Conservation (phyloP, 2,113 vertebrate genomes). For the Catharus fuscescens region DNA sequence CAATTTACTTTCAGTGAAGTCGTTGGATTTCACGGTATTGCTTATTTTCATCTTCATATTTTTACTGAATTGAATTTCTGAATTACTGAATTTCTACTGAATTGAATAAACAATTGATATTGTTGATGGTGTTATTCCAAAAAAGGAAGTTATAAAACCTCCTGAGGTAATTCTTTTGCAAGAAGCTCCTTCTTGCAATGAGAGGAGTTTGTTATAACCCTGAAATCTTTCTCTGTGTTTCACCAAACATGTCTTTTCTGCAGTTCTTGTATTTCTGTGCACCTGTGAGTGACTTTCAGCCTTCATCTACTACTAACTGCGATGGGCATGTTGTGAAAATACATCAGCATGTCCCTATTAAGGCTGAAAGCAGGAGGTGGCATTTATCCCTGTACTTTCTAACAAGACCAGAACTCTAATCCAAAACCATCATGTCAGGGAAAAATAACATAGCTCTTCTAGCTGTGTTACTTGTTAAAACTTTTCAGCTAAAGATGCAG, state of each 20-base stretch:
- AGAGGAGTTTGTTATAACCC: not conserved
- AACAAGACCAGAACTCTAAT: not conserved
- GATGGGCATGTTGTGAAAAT: not conserved
- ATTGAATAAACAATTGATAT: not conserved
- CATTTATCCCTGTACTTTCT: not conserved
- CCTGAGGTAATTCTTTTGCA: not conserved
- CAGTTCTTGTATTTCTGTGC: not conserved
- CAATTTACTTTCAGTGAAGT: not conserved
- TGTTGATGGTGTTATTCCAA: not conserved
- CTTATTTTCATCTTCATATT: not conserved
- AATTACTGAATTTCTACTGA: not conserved
- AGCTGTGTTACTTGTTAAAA: not conserved
- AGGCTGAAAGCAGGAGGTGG: not conserved
- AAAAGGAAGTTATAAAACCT: not conserved
- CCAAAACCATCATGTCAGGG: not conserved
- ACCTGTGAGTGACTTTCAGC: not conserved
- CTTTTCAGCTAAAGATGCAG: not conserved
- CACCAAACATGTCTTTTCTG: not conserved
- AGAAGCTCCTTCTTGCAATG: not conserved
- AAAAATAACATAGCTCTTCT: not conserved
- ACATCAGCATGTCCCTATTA: not conserved
- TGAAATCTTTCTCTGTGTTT: not conserved
- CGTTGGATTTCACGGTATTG: not conserved
- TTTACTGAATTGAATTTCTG: not conserved
- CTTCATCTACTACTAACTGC: not conserved